Evolutionary conservation across 1,140 invertebrate genomes (phyloP), one percentile per base, ranked within the genome.

Genomic region (Tetramorium parvispinum): DNA sequence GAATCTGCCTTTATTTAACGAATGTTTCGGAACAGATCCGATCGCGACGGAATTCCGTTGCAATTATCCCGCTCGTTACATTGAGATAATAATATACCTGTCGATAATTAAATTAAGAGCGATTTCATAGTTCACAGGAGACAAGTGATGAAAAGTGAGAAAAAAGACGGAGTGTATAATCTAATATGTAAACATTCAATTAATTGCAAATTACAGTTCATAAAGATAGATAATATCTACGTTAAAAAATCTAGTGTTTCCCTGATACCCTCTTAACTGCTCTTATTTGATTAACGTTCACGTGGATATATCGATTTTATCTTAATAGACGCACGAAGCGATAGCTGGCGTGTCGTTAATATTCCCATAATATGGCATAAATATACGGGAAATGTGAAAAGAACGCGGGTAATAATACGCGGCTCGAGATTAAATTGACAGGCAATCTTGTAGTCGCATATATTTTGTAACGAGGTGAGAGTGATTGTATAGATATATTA

Each of bases 271-370:
- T 73, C 71, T 57, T 61, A 76, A 59, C 73, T 88, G 78, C 61
- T 51, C 37, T 71, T 75, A 55, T 21, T 43, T 59, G 73, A 88
- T 89, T 89, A 85, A 76, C 88, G 55, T 68, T 76, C 53, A 55
- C 40, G 57, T 71, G n/a, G n/a, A 1, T 46, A 55, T 46, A 57
- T 88, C 68, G 57, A 57, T 63, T 18, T 46, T 43, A 78, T 85
- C 81, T 88, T 57, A 85, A 61, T 59, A 66, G 37, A 70, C 49
- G 75, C 16, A 43, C 13, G 21, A 49, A 78, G 73, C 63, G 66
- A 89, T 89, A 88, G 63, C 63, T 89, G 59, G 73, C 61, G 88
- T 88, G 87, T 87, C 87, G 53, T 85, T 87, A 70, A 85, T 85
- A 85, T 89, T 89, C 63, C 49, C 37, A 37, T 18, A 85, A 76